Base-by-base conservation (phyloP, 1,140 invertebrate genomes). In the Nasonia vitripennis region DNA sequence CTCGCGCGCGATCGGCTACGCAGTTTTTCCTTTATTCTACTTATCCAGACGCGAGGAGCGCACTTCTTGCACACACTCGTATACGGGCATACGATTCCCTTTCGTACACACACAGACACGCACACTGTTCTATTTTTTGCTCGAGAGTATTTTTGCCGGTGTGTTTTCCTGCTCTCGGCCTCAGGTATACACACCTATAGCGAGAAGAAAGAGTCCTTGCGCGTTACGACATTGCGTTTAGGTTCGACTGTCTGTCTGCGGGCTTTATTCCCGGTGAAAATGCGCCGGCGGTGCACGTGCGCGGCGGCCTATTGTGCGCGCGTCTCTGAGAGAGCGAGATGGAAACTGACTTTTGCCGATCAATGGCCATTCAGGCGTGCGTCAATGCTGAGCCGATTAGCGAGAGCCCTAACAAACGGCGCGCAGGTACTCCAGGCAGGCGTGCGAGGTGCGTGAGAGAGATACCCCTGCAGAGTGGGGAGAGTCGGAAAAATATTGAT, bases 281-380 rank as follows among this genome's bases (percentile, higher is more conserved):
- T 34, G 37, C 31, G 12, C 12, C 11, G 6, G 45, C 11, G 6
- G 45, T 6, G 75, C 75, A 27, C 17, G 75, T n/a, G 34, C 34
- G 34, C 34, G 34, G 45, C 17, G 75, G 20, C 17, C 17, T n/a
- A 41, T 41, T 41, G 73, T 41, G 73, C 2, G 70, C 27, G 23
- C 70, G 2, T n/a, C 6, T 31, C 27, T 55, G 1, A 34, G 14
- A 17, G 17, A 4, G 14, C 17, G 17, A 20, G 55, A 20, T 62
- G 23, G 62, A n/a, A 45, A 45, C 7, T 37, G 78, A 70, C 55
- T 81, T 70, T 81, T 45, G 23, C 62, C 62, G 34, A 70, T 81
- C 23, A 82, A 82, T 74, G 20, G 17, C 81, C n/a, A 74, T 74
- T 74, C 7, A 74, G 70, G 71, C 34, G 70, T 27, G 12, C 68